Base-by-base conservation (phyloP, 2,113 vertebrate genomes). In the Rhea americana region DNA sequence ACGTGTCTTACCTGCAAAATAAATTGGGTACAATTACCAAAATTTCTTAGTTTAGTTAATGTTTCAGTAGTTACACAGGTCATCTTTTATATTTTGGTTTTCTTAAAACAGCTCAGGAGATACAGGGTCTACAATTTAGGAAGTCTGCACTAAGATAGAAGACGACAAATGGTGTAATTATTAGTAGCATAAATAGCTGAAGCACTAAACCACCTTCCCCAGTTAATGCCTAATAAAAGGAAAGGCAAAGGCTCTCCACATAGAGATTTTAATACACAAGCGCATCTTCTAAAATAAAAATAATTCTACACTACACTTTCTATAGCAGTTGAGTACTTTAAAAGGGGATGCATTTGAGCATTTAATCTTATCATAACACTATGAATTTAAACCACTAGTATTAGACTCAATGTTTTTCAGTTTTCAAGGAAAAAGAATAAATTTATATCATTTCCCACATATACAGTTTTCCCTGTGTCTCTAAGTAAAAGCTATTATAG, bases 121-220 rank as follows among this genome's bases (percentile, higher is more conserved):
- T 6, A 71, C 63, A 55, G 0, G 1, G 18, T 50, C 58, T 87
- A 63, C 30, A 55, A 80, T 59, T 87, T 89, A 85, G 85, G 83
- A 79, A 82, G 59, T 59, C 87, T 85, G 50, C 65, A 73, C 14
- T 76, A 84, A 90, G 68, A 76, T 68, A 85, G 51, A 89, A 24
- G 26, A 91, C 79, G 90, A 92, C 8, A 85, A 93, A 94, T 13
- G 4, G 19, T 74, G 17, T 61, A 71, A 92, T 80, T 68, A 83
- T 79, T 77, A 85, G 55, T 0, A 92, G 51, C 50, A 74, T 85
- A 93, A 89, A 74, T 35, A 67, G 37, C 9, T 80, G 59, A 85
- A 91, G 67, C 47, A 48, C 21, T 53, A 51, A 89, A 76, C 50
- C 77, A 89, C 3, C 0, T 32, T 32, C 56, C 30, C 26, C 35